Conservation (phyloP, 1,140 invertebrate species). For the Polypedilum vanderplanki region DNA sequence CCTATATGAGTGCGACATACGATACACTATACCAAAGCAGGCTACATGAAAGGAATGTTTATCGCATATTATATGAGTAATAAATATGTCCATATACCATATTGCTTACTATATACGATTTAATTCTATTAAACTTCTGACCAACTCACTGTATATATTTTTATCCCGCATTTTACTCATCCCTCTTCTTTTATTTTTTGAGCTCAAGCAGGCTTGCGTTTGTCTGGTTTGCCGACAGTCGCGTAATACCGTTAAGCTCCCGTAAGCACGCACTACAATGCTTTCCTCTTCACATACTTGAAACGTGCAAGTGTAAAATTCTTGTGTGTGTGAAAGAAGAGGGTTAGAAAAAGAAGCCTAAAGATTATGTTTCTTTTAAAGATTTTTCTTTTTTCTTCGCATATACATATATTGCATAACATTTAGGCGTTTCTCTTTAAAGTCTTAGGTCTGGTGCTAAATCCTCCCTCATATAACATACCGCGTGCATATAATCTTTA, state of each 20-base stretch:
- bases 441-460: not conserved
- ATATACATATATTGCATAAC: not conserved
- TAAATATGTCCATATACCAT: too few species aligned
- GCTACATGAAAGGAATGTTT: too few species aligned
- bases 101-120: not conserved
- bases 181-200: too few species aligned
- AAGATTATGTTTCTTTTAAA: constrained; percentile 9
- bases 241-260: not conserved
- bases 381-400: not conserved
- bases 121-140: not conserved
- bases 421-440: not conserved
- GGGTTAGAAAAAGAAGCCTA: not conserved
- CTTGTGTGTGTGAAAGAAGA: not conserved
- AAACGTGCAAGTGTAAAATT: not conserved
- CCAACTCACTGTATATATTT: not conserved
- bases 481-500: not conserved
- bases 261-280: not conserved
- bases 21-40: too few species aligned
- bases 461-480: not conserved
- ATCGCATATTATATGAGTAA: too few species aligned
- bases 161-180: not conserved
- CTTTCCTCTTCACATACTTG: not conserved
- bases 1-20: too few species aligned
- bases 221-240: not conserved
- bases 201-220: not conserved